Evolutionary conservation across 2,797 vertebrate species (phyloP).

Genomic region (Molothrus ater): DNA sequence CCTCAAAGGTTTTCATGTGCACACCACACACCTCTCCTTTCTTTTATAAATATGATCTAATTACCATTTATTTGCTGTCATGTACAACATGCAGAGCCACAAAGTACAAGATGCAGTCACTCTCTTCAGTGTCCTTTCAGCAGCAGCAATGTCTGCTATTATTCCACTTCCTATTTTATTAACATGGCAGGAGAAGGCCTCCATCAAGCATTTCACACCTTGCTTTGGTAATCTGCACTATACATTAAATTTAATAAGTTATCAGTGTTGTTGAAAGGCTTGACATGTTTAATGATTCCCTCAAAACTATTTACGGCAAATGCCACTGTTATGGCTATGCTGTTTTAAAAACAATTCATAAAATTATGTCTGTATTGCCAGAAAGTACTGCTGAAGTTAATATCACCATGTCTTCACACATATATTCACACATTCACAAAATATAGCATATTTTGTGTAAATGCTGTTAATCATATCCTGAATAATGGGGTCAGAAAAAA

Average conservation of each 20-base stretch:
- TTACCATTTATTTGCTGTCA: not conserved
- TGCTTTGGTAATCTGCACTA: not conserved
- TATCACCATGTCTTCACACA: not conserved
- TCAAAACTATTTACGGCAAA: slow-evolving; percentile 33
- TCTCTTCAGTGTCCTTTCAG: not conserved
- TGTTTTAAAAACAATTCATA: slow-evolving; percentile 7
- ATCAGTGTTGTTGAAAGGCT: not conserved
- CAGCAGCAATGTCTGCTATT: not conserved
- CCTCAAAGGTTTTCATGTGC: not conserved
- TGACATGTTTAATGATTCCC: slow-evolving; percentile 25
- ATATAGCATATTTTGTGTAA: not conserved
- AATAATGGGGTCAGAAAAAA: not conserved
- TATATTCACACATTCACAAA: too few relatives aligned
- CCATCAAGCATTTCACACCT: not conserved
- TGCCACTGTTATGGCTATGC: not conserved
- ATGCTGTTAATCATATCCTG: not conserved
- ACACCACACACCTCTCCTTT: not conserved
- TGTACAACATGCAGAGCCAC: not conserved
- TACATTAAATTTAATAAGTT: slow-evolving; percentile 27
- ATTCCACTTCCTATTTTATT: not conserved
- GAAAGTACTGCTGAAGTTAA: not conserved
- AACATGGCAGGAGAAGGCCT: not conserved
- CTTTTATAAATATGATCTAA: not conserved
- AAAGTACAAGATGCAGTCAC: not conserved
- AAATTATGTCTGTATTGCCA: not conserved